A percentile compares a stretch with the other conserved stretches of the same genome.
These are phyloP conservation scores for Esox lucius DNA, from an alignment of 2,797 vertebrate species.

Conservation along the genomic window DNA sequence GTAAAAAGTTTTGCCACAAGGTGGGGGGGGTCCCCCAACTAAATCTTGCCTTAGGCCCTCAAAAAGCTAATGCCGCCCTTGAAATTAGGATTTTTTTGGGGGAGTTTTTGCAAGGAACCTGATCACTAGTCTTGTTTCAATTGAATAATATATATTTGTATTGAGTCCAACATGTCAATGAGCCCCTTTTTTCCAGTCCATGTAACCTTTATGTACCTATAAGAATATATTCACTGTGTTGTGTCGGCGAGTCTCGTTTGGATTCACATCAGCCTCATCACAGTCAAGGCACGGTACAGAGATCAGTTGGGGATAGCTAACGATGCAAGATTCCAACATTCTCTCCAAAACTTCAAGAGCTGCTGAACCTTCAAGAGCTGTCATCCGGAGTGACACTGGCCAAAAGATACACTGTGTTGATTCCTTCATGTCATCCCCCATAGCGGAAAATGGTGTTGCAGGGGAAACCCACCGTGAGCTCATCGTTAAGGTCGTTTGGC, in stretches of 20 bases:
- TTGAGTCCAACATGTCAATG: slow-evolving; percentile 32
- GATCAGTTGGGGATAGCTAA: slow-evolving; percentile 15
- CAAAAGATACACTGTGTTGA: slow-evolving; percentile 27
- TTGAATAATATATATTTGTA: slow-evolving; percentile 27
- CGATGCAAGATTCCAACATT: slow-evolving; percentile 35
- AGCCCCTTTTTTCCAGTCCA: neutral
- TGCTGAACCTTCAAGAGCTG: slow-evolving; percentile 25
- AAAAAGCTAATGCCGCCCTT: too few relatives aligned
- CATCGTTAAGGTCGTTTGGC: slow-evolving; percentile 26
- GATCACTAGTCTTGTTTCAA: neutral
- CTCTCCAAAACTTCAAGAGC: slow-evolving; percentile 27
- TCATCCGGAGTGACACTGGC: slow-evolving; percentile 28
- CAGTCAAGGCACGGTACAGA: neutral
- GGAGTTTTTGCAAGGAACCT: neutral
- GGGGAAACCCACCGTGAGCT: slow-evolving; percentile 41
- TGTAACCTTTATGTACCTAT: neutral
- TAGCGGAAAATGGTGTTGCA: slow-evolving; percentile 39
- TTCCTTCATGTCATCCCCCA: slow-evolving; percentile 29
- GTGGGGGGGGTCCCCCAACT: too few relatives aligned
- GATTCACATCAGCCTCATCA: neutral
- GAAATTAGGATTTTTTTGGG: neutral
- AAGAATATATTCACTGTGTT: neutral
- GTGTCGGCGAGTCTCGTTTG: neutral
- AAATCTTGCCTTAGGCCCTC: too few relatives aligned
- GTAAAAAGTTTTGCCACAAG: too few relatives aligned